Evolutionary conservation across 2,113 vertebrate genomes (phyloP).

Genomic region (Tetraodon nigroviridis): DNA sequence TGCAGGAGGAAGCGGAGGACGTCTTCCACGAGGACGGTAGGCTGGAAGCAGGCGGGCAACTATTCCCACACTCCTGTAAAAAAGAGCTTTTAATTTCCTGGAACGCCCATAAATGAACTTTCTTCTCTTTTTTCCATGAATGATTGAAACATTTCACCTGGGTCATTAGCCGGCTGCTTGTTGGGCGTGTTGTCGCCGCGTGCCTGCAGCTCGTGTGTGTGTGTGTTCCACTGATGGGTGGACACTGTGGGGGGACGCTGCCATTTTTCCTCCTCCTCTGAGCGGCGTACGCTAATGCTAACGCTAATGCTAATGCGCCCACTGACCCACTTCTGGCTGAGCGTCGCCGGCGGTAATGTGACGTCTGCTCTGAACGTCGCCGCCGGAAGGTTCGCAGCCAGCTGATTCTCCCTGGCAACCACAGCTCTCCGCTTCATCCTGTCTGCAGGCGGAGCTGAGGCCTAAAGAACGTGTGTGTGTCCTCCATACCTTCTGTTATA

Average conservation of each 20-base stretch:
- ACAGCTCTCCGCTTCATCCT: conserved; percentile 11
- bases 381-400: conserved; percentile 39
- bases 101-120: no score
- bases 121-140: no score
- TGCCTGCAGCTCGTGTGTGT: conserved; percentile 1
- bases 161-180: no score
- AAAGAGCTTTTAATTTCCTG: no score
- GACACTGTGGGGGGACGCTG: conserved; percentile 12
- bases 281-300: conserved; percentile 53
- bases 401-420: conserved; percentile 37
- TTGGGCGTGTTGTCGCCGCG: not conserved
- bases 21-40: conserved; percentile 73
- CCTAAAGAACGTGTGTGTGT: conserved; percentile 26
- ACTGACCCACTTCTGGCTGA: conserved; percentile 66
- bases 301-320: conserved; percentile 53
- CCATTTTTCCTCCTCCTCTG: conserved; percentile 50
- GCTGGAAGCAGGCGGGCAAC: conserved; percentile 4
- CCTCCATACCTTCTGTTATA: conserved; percentile 33
- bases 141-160: not conserved
- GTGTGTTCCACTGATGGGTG: conserved; percentile 1
- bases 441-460: conserved; percentile 42
- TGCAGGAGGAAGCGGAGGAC: conserved; percentile 74
- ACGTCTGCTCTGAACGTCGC: conserved; percentile 46
- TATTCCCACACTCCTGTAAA: not conserved
- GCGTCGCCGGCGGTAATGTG: conserved; percentile 32